Percentiles rank a stretch among this genome's conserved stretches.
phyloP scores from a whole-genome alignment of 2,888 invertebrate genomes.

The Aspidapion aeneum region DNA sequence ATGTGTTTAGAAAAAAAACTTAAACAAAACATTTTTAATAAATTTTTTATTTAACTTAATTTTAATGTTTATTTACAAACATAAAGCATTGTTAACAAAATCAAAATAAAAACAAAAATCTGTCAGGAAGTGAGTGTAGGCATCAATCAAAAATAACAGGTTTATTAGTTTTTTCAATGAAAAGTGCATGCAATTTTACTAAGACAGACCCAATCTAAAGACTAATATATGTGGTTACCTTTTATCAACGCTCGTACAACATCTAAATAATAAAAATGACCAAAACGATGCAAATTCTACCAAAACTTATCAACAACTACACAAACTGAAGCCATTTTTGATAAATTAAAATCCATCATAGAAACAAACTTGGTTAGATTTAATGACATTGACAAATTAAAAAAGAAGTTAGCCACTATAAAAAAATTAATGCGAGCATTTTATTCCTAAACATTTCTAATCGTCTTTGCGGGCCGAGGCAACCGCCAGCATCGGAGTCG shows the following conservation, averaged over 20 bases:
- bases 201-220: background rate
- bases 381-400: background rate
- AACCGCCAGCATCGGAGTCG: no score
- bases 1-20: no score
- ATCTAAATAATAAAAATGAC: background rate
- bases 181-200: background rate
- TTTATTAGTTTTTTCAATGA: background rate
- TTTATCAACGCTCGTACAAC: background rate
- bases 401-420: background rate
- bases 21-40: no score
- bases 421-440: background rate
- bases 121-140: background rate
- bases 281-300: background rate
- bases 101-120: background rate
- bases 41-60: no score
- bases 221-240: background rate
- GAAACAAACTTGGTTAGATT: background rate
- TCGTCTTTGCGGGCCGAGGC: no score
- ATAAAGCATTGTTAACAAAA: no score
- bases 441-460: no score
- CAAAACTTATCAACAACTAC: background rate
- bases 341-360: background rate
- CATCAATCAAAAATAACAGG: background rate
- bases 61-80: no score
- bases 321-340: background rate